Base-by-base conservation (phyloP, 2,888 invertebrate species). In the Pelosia muscerda region DNA sequence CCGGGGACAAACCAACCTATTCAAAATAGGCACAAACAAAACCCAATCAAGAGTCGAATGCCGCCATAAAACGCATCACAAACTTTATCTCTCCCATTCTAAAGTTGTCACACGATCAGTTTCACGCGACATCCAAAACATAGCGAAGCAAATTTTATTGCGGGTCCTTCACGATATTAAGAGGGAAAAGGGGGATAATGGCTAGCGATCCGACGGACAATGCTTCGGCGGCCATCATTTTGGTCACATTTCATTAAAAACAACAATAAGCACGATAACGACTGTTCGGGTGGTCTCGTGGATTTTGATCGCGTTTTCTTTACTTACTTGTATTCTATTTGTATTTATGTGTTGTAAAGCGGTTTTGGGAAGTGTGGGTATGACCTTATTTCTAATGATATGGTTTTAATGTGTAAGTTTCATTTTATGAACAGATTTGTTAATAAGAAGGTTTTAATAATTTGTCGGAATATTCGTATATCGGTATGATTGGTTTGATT, bases 221-320 rank as follows among this genome's bases (percentile, higher is more conserved):
- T 86, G 90, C 88, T 86, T 85, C 84, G 83, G 82, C 81, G 81
- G 79, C 81, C 87, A 85, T 89, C 87, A 85, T 86, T 87, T 87
- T 84, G 88, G 87, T 87, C 88, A 88, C 88, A 88, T 90, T 88
- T 90, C 92, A 90, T 92, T 91, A 91, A 91, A 90, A 90, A 91
- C 92, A 90, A 91, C 92, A 91, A 91, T 91, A 88, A 88, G 83
- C 81, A 77, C 78, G 83, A 86, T 90, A 90, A 91, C 88, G 88
- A 86, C 82, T 85, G 87, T 83, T 83, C 81, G 78, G 77, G 75
- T 68, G 78, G 79, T 78, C 71, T 76, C 81, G 67, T 71, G 75
- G 80, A 78, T 87, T 83, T 77, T 84, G 86, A 86, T 87, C 86
- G 81, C 78, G 76, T 75, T 84, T 82, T 85, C 85, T 85, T 49